A percentile compares a stretch with the other conserved stretches of the same genome.
These are phyloP conservation scores for Esox masquinongy DNA, from an alignment of 2,797 vertebrate genomes.

Conservation along the genomic window DNA sequence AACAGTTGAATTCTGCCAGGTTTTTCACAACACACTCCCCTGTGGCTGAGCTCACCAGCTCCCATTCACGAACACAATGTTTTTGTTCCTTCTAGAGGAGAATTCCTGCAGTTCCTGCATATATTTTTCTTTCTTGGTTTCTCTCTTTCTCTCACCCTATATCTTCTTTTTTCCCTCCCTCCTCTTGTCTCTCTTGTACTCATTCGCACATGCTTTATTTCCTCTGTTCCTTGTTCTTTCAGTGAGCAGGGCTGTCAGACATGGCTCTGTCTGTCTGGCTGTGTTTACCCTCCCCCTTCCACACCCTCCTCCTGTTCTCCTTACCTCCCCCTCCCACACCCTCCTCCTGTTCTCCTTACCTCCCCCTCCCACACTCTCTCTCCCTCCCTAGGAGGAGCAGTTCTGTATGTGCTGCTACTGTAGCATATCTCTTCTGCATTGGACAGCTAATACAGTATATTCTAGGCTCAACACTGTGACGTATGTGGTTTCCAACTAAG, in stretches of 20 bases:
- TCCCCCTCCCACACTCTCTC: conserved; percentile 40
- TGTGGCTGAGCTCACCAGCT: conserved; percentile 64
- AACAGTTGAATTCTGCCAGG: conserved; percentile 58
- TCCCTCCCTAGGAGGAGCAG: conserved; percentile 52
- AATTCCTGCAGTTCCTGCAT: conserved; percentile 52
- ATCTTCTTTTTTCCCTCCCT: conserved; percentile 43
- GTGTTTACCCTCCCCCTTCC: conserved; percentile 70
- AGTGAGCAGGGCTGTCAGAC: conserved; percentile 68
- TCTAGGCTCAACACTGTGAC: neutral
- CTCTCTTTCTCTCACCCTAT: conserved; percentile 33
- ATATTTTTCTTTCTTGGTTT: conserved; percentile 66
- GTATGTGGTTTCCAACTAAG: neutral
- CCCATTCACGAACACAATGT: conserved; percentile 53
- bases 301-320: conserved; percentile 31
- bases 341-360: conserved; percentile 43
- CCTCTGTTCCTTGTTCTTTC: conserved; percentile 60
- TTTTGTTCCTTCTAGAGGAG: conserved; percentile 57
- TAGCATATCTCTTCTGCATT: conserved; percentile 13
- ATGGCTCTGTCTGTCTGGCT: conserved; percentile 61
- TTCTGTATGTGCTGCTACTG: conserved; percentile 27
- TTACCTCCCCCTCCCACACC: conserved; percentile 35
- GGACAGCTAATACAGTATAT: neutral
- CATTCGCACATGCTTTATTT: conserved; percentile 46
- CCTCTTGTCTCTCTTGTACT: conserved; percentile 28
- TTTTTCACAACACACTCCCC: conserved; percentile 60